Conservation (phyloP, 2,888 invertebrate genomes). For the Mythimna ferrago region DNA sequence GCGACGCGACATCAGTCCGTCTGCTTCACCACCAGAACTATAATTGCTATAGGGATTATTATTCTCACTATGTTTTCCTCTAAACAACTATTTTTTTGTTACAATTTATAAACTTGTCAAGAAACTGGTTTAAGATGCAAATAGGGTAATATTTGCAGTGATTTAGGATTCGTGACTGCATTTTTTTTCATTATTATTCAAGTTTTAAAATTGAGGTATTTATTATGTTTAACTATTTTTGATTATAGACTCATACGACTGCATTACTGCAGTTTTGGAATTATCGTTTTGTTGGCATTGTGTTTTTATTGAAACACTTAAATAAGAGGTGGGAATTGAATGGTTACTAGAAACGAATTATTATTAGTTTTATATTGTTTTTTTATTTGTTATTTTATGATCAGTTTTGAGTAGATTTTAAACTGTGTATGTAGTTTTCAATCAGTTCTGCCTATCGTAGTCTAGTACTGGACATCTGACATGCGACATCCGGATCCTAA, state of each 20-base stretch:
- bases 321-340: neutral
- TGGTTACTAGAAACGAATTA: conserved; percentile 1
- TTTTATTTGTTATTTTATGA: conserved; percentile 5
- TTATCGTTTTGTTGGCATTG: neutral
- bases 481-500: neutral
- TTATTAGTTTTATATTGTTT: neutral
- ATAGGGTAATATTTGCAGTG: conserved; percentile 5
- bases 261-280: neutral
- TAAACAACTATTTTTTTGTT: conserved; percentile 41
- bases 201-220: neutral
- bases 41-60: conserved; percentile 64
- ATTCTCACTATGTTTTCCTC: conserved; percentile 59
- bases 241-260: neutral
- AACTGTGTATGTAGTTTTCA: neutral
- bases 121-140: conserved; percentile 55
- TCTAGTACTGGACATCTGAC: neutral
- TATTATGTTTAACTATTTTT: neutral
- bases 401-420: neutral
- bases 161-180: neutral
- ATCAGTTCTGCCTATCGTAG: neutral
- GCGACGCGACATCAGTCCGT: conserved; percentile 60
- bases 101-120: conserved; percentile 17
- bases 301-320: neutral
- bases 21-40: conserved; percentile 60
- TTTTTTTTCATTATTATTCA: conserved; percentile 2